A percentile compares a stretch with the other conserved stretches of the same genome.
Conservation (phyloP, 2,113 vertebrate species). For the Lamprotornis superbus region DNA sequence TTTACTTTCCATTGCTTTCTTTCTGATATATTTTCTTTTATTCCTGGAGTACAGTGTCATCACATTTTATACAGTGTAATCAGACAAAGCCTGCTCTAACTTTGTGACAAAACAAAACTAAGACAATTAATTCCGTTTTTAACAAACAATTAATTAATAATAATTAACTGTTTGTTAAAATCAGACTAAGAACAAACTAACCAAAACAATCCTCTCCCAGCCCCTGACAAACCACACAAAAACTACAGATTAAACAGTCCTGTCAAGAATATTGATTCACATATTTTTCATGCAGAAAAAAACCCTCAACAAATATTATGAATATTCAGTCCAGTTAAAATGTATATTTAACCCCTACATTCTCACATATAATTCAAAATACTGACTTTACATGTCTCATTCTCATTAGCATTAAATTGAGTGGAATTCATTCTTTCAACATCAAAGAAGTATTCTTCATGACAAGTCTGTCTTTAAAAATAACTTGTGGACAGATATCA, state of each 20-base stretch:
- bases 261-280: neutral
- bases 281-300: neutral
- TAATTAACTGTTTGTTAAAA: neutral
- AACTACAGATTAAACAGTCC: neutral
- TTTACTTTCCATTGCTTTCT: neutral
- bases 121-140: neutral
- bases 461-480: neutral
- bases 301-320: neutral
- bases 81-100: constrained; percentile 30
- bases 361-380: neutral
- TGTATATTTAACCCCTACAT: neutral
- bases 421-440: neutral
- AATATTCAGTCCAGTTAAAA: neutral
- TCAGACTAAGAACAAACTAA: neutral
- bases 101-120: constrained; percentile 14
- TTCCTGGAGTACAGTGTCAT: neutral
- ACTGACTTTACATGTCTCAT: neutral
- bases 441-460: neutral
- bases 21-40: neutral
- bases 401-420: neutral
- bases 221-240: neutral
- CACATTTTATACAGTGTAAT: neutral
- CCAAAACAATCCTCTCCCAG: neutral
- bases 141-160: no score
- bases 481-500: neutral